Conservation (phyloP, 2,888 invertebrate genomes). For the Schrankia costaestrigalis region DNA sequence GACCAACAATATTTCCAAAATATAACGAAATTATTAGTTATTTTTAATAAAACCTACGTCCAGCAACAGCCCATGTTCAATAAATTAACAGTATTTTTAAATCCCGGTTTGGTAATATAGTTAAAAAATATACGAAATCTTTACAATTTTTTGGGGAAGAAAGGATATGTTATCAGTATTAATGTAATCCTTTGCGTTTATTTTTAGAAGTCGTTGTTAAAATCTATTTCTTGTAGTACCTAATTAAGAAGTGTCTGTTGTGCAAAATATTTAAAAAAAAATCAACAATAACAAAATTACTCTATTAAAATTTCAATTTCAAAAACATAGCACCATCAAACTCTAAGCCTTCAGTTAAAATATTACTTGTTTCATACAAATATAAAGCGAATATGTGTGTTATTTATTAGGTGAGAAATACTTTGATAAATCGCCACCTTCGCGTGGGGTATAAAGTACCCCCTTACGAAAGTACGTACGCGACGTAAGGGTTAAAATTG, state of each 20-base stretch:
- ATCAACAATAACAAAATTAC: neutral
- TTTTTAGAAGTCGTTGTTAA: too few relatives aligned
- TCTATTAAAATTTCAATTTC: constrained; percentile 10
- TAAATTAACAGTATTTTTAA: too few relatives aligned
- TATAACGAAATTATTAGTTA: neutral
- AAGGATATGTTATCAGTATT: too few relatives aligned
- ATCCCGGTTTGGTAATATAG: too few relatives aligned
- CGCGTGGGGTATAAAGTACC: constrained; percentile 35
- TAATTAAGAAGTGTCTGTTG: too few relatives aligned
- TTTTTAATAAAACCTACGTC: too few relatives aligned
- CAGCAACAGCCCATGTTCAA: too few relatives aligned
- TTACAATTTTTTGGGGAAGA: too few relatives aligned
- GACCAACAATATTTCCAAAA: neutral
- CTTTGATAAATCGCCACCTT: constrained; percentile 64
- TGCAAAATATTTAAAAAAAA: neutral
- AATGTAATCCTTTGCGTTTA: too few relatives aligned
- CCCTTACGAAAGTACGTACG: constrained; percentile 27
- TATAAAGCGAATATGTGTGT: constrained; percentile 51
- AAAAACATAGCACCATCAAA: constrained; percentile 29
- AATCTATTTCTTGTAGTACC: too few relatives aligned
- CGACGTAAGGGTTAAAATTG: constrained; percentile 44
- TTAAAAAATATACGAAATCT: too few relatives aligned
- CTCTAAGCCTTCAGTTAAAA: constrained; percentile 43
- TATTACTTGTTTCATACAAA: constrained; percentile 47
- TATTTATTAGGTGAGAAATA: constrained; percentile 76